Evolutionary conservation across 2,113 vertebrate genomes (phyloP).

Genomic region (Paramisgurnus dabryanus): DNA sequence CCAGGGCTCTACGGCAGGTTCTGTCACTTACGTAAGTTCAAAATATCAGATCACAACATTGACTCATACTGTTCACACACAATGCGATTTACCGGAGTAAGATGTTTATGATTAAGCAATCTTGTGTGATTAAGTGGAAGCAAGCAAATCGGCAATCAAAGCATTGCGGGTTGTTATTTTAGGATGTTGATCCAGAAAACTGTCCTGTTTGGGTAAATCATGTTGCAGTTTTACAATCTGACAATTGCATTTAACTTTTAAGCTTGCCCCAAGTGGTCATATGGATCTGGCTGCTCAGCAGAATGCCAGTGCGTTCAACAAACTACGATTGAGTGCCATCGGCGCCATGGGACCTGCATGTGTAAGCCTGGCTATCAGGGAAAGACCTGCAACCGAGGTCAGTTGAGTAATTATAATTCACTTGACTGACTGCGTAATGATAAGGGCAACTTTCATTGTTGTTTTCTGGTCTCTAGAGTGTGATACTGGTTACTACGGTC

Average conservation of each 20-base stretch:
- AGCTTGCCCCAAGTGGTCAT: constrained; percentile 91
- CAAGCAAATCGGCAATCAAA: not conserved
- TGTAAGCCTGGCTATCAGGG: constrained; percentile 88
- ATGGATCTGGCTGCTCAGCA: constrained; percentile 85
- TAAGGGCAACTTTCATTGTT: not conserved
- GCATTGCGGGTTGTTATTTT: no score
- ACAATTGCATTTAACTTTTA: constrained; percentile 12
- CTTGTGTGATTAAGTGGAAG: no score
- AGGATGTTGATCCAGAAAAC: no score
- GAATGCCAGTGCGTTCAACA: constrained; percentile 84
- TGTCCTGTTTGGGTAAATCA: not conserved
- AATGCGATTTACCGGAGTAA: not conserved
- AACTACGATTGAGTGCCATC: constrained; percentile 81
- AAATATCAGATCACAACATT: not conserved
- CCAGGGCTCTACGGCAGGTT: constrained; percentile 90
- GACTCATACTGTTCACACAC: not conserved
- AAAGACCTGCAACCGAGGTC: constrained; percentile 77
- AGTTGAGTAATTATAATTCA: constrained; percentile 32
- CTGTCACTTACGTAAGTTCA: constrained; percentile 86
- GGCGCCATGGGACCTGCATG: constrained; percentile 79
- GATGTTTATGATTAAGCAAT: not conserved
- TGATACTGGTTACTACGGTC: constrained; percentile 76
- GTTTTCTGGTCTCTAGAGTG: constrained; percentile 74
- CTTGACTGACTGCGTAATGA: not conserved
- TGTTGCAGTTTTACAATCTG: constrained; percentile 1